Evolutionary conservation across 1,140 invertebrate genomes (phyloP), one percentile per base, ranked within the genome.

Genomic region (Dreissena polymorpha): DNA sequence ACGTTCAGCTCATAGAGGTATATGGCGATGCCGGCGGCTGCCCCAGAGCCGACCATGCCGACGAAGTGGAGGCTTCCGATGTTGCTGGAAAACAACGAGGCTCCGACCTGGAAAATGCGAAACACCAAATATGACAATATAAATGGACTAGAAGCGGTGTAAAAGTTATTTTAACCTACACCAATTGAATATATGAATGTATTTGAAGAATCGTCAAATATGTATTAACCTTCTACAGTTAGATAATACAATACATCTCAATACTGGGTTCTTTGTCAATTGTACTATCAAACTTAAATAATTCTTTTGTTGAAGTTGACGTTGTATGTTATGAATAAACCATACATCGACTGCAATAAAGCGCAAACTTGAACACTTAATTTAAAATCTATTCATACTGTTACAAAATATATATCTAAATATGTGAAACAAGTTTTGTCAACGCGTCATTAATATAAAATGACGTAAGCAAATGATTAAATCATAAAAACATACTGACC

Each of bases 31-130:
- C 93, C 94, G 27, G 86, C 81, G 12, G 92, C 91, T 6, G 93
- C 93, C 49, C 93, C 93, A 16, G 94, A 94, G 6, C 95, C 95
- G 27, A 94, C 94, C 53, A 95, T 87, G 25, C 95, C 95, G 74
- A 95, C 94, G 89, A 95, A 95, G 91, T 95, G 95, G 2, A 94
- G 94, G 86, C 94, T 94, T 12, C 95, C 95, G 74, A 95, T 95
- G 86, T 95, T 95, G 84, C 94, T 94, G n/a, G 95, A 94, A 91
- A 95, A 95, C 65, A 95, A 89, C 10, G 94, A 95, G 16, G 95
- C 94, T 51, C 95, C 95, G 29, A 95, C 94, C 94, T 94, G 77
- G 6, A 88, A 85, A 49, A 81, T 63, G 80, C 18, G 27, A 8
- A 65, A 49, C 0, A 29, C 23, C 18, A 2, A n/a, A n/a, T 63